Base-by-base conservation (phyloP, 2,113 vertebrate species). In the Pterocles gutturalis region DNA sequence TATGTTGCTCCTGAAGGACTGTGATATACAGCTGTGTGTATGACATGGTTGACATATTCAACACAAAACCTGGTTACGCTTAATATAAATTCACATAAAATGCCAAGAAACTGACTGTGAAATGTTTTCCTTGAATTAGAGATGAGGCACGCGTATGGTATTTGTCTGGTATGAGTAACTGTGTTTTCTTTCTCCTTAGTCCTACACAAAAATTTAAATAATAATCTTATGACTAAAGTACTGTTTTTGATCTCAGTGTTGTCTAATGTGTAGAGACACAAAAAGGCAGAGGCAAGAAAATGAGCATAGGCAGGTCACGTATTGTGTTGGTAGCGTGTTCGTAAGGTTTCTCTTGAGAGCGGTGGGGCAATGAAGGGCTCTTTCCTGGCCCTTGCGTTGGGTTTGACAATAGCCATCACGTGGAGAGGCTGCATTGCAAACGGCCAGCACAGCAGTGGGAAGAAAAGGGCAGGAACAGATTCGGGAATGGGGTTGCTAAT, bases 41-140 rank as follows among this genome's bases (percentile, higher is more conserved):
- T 76, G 89, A 76, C 76, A 46, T 60, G 83, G 90, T 91, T 93
- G 90, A 96, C 91, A 78, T 83, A 49, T 13, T 91, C 86, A 83
- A 46, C 78, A 53, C 75, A 92, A 91, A 87, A 60, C 67, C 62
- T 3, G 2, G 62, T 91, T 93, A 87, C 80, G 61, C 67, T 97
- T 87, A 83, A 76, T 86, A 75, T 73, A 67, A 82, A 83, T 90
- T 96, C 76, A 65, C 43, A 67, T 58, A 82, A 81, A 96, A 72
- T 54, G 90, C 94, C 93, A 95, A 86, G 77, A 94, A 95, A 33
- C 81, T 85, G 54, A 43, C 79, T 96, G 61, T 72, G 70, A 89
- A 92, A 25, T 76, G 51, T 76, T 91, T 88, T 64, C 69, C 91
- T 94, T 94, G 88, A 87, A 87, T 95, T 61, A 76, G 79, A 65